Evolutionary conservation across 2,797 vertebrate genomes (phyloP), one percentile per base, ranked within the genome.

Genomic region (Urophycis tenuis): DNA sequence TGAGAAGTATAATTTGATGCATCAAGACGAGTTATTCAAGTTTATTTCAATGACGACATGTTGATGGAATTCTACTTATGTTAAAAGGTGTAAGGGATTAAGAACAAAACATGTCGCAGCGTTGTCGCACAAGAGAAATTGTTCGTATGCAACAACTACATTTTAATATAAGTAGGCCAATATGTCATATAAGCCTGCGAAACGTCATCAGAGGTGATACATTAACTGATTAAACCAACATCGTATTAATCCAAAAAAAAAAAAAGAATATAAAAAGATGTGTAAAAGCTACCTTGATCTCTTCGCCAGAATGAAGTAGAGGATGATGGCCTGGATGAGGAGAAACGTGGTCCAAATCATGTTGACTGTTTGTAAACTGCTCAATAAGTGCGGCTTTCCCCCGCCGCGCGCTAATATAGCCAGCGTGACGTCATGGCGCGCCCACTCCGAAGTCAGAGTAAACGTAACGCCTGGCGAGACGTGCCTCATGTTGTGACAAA

Each of bases 321-420:
- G 84, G 53, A 93, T 80, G 17, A 83, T 39, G 1, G 73, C 86
- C 53, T 87, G 85, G 3, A 88, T 71, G 0, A 92, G 82, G 39
- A 93, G 81, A 1, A 91, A 77, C 0, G 89, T 14, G 25, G 88
- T 86, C 89, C 89, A 92, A 74, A 93, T 88, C 92, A 93, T 93
- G 32, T 84, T 53, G 12, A 12, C 11, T 41, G 79, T 2, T 74
- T 76, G 15, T 3, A 78, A 32, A 1, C 14, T 3, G 45, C 39
- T 15, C 3, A 15, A 17, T 3, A 41, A 41, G 12, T 41, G 39
- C 1, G 12, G 0, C 39, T 41, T 12, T 41, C 45, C 1, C 1
- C 19, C 2, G 45, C 45, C 5, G 45, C 12, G 17, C 3, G 45
- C 12, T 1, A 22, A 22, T 53, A 53, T 53, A 53, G 17, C 5